Evolutionary conservation across 2,888 invertebrate genomes (phyloP).

Genomic region (Papilio protenor): DNA sequence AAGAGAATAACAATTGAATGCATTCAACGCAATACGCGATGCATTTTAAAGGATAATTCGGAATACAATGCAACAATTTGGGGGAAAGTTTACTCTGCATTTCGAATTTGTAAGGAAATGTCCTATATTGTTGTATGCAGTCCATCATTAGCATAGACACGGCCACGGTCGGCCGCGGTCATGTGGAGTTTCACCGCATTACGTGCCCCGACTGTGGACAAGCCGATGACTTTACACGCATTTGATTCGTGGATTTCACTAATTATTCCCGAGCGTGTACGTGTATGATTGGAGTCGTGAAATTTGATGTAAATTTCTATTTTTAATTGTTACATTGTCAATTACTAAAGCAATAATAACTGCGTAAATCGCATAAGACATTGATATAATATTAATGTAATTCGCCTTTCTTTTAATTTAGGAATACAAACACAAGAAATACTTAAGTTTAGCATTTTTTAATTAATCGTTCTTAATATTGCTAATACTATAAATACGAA

Average conservation of each 20-base stretch:
- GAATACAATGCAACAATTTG: slow-evolving; percentile 45
- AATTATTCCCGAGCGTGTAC: slow-evolving; percentile 52
- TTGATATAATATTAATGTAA: background rate
- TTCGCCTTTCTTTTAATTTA: background rate
- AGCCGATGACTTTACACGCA: slow-evolving; percentile 47
- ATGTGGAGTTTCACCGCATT: slow-evolving; percentile 63
- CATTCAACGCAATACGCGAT: slow-evolving; percentile 16
- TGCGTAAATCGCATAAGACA: background rate
- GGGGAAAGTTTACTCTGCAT: slow-evolving; percentile 63
- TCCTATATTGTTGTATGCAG: slow-evolving; percentile 63
- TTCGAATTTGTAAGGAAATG: slow-evolving; percentile 67
- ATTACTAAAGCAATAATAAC: background rate
- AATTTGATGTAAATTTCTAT: slow-evolving; percentile 12
- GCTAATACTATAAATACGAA: too few species aligned
- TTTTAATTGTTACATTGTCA: slow-evolving; percentile 12
- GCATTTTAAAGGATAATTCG: slow-evolving; percentile 39
- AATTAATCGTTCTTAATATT: background rate
- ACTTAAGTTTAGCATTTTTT: background rate
- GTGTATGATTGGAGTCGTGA: background rate
- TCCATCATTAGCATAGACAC: slow-evolving; percentile 64
- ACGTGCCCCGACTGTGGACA: slow-evolving; percentile 66
- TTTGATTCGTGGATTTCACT: slow-evolving; percentile 58
- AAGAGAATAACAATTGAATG: slow-evolving; percentile 3
- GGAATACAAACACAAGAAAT: background rate
- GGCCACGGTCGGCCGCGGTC: slow-evolving; percentile 61